Evolutionary conservation across 2,797 vertebrate species (phyloP).

Genomic region (Gallinago solitaria): DNA sequence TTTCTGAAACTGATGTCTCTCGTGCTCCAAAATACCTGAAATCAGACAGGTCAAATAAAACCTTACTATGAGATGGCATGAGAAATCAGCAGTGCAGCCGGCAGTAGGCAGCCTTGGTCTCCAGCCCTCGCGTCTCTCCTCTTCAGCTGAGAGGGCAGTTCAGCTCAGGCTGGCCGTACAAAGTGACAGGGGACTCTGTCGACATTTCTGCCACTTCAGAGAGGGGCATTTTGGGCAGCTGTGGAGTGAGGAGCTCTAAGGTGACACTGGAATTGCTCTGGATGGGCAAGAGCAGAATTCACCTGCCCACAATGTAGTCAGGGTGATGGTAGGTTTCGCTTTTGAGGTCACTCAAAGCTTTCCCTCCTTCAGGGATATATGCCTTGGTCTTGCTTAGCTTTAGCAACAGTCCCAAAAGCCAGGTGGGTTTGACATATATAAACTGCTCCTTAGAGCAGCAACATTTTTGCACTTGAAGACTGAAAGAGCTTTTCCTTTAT

Average conservation of each 20-base stretch:
- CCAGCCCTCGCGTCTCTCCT: rapidly evolving
- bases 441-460: neutral
- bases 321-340: neutral
- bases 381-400: neutral
- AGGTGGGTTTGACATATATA: neutral
- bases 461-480: neutral
- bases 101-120: neutral
- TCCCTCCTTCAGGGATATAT: neutral
- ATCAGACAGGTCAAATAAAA: neutral
- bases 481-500: neutral
- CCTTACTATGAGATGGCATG: neutral
- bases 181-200: neutral
- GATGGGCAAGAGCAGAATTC: neutral
- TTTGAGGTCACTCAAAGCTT: neutral
- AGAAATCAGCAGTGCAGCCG: neutral
- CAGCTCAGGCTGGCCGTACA: neutral
- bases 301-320: neutral
- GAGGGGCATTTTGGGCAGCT: neutral
- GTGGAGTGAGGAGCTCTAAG: neutral
- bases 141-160: neutral
- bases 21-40: neutral
- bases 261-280: neutral
- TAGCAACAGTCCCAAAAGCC: neutral
- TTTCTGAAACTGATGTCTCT: neutral
- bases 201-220: neutral